These are phyloP conservation scores for Hydrozoanthus gracilis DNA, from an alignment of 92 coral and sea anemone genomes.

Conservation along the genomic window DNA sequence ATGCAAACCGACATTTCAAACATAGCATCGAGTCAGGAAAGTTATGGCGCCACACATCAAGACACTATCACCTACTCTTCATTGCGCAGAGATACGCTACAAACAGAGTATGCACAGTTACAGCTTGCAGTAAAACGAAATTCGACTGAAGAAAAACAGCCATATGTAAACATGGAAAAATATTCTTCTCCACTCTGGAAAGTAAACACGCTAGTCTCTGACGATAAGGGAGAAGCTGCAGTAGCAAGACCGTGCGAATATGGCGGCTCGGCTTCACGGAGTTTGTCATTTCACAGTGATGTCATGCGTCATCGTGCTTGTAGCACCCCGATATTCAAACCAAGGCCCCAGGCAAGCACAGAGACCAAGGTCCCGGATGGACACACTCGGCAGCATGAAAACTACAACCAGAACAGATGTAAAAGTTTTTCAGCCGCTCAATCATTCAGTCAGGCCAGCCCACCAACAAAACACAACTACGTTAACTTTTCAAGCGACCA, in stretches of 20 bases:
- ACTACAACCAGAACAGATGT: background rate
- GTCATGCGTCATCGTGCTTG: constrained; percentile 4
- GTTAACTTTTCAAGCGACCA: background rate
- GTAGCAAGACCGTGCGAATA: background rate
- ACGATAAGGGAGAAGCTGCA: background rate
- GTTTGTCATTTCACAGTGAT: background rate
- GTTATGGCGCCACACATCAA: background rate
- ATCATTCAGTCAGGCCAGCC: background rate
- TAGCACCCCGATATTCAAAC: constrained; percentile 11
- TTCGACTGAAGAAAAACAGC: background rate
- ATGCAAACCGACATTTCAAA: constrained; percentile 6
- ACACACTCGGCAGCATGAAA: background rate
- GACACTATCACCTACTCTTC: constrained; percentile 16
- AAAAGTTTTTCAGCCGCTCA: background rate
- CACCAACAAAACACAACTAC: no score
- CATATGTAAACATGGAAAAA: constrained; percentile 28
- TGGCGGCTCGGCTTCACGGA: background rate
- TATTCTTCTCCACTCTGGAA: background rate
- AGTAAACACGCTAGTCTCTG: background rate
- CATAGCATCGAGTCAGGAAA: background rate
- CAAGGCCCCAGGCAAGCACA: constrained; percentile 2
- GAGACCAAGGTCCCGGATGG: background rate
- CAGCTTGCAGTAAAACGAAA: background rate
- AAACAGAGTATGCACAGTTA: constrained; percentile 25
- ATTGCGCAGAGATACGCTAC: constrained; percentile 14